Conservation (phyloP, 2,888 invertebrate species). For the Ectemnius cavifrons region DNA sequence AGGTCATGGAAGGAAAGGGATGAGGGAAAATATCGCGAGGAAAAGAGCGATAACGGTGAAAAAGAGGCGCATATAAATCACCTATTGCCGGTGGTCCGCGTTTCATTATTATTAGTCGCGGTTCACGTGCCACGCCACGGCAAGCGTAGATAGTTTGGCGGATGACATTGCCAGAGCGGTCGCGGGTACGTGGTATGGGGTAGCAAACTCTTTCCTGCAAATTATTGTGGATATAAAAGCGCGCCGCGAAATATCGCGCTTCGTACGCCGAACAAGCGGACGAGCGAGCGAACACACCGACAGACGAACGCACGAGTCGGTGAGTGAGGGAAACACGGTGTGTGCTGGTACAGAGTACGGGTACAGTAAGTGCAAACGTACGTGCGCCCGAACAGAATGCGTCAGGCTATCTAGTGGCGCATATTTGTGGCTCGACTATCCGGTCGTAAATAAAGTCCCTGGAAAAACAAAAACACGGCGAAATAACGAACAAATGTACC, state of each 20-base stretch:
- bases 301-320: conserved; percentile 32
- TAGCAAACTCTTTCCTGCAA: conserved; percentile 42
- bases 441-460: conserved; percentile 76
- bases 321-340: conserved; percentile 21
- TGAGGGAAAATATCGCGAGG: conserved; percentile 1
- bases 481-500: conserved; percentile 76
- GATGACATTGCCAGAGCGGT: conserved; percentile 45
- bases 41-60: conserved; percentile 1
- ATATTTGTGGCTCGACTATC: conserved; percentile 76
- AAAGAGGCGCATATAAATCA: conserved; percentile 47
- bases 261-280: background rate
- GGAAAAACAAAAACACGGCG: conserved; percentile 74
- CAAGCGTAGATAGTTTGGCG: conserved; percentile 33
- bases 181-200: too few relatives aligned
- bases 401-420: conserved; percentile 69
- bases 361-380: conserved; percentile 50
- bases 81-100: conserved; percentile 52
- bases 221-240: conserved; percentile 70
- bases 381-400: conserved; percentile 57
- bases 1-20: background rate
- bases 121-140: conserved; percentile 52
- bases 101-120: conserved; percentile 66
- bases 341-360: background rate
- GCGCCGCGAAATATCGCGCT: conserved; percentile 58
- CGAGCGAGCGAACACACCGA: background rate